phyloP scores from a whole-genome alignment of 1,140 invertebrate genomes.

The Drosophila kepulauana region DNA sequence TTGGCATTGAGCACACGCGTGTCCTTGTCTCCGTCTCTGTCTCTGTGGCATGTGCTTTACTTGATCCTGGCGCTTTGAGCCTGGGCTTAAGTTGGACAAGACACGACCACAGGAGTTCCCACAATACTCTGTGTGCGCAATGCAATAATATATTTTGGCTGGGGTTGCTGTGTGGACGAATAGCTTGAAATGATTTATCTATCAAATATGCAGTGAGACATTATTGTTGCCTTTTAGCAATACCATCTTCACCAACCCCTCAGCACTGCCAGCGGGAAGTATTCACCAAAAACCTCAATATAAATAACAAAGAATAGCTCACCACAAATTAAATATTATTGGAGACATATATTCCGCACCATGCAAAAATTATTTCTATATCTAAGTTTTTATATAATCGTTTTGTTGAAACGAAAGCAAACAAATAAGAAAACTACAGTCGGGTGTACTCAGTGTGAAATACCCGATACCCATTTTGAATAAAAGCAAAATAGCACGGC shows the following conservation, averaged over 20 bases:
- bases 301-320: neutral
- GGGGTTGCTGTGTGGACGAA: neutral
- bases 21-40: conserved; percentile 50
- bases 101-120: conserved; percentile 20
- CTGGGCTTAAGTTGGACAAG: conserved; percentile 49
- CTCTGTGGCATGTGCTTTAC: conserved; percentile 59
- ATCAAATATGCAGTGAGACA: conserved; percentile 23
- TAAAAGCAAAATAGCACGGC: too few relatives aligned
- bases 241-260: neutral
- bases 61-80: conserved; percentile 66
- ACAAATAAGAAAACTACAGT: too few relatives aligned
- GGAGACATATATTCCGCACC: too few relatives aligned
- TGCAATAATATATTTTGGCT: conserved; percentile 4
- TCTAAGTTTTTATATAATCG: too few relatives aligned
- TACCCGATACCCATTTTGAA: too few relatives aligned
- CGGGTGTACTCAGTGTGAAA: too few relatives aligned
- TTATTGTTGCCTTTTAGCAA: neutral
- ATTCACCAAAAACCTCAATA: neutral
- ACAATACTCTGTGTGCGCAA: neutral
- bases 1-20: conserved; percentile 65
- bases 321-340: neutral
- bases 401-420: too few relatives aligned
- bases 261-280: neutral
- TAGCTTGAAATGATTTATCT: conserved; percentile 40
- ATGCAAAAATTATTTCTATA: too few relatives aligned